Base-by-base conservation (phyloP, 2,113 vertebrate species). In the Sorex araneus region DNA sequence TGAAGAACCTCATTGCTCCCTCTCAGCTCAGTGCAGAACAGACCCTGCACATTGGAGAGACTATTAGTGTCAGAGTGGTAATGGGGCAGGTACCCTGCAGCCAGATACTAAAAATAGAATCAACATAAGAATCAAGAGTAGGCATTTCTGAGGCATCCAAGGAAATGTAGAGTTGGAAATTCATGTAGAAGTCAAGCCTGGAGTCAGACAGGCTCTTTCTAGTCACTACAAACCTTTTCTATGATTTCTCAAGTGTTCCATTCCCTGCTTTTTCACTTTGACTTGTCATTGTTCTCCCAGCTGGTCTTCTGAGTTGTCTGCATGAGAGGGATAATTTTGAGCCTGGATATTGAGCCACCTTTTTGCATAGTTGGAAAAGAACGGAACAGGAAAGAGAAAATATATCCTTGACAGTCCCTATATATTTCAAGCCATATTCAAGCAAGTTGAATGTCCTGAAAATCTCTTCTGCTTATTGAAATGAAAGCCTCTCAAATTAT, bases 71-170 rank as follows among this genome's bases (percentile, higher is more conserved):
- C 13, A 8, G 19, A 43, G 57, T 19, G 16, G 28, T 8, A 71
- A 54, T 2, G 0, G 6, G 6, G 0, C 34, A 32, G 23, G 32
- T 28, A 8, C 47, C 1, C 1, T 1, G 0, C 13, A 25, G 23
- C 23, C 3, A 1, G 21, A 3, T 25, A 0, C 40, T 40, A 40
- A 40, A 40, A 40, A 40, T 40, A 40, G 40, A 40, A 40, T 40
- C 40, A 40, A 40, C 40, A 40, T 28, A 27, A 10, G n/a, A 67
- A 21, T 28, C 25, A 78, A 45, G 47, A 34, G 23, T 70, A 57
- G 45, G 1, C 1, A 19, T 27, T 43, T 69, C 34, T 34, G 21
- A 34, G 32, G 34, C 45, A 18, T 23, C 15, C 3, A 40, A 4
- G 32, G 32, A 54, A 8, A 67, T 19, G 12, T 16, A 19, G 54